These are phyloP conservation scores for Lasaia peninsularis DNA, from an alignment of 1,140 invertebrate species.

Conservation along the genomic window DNA sequence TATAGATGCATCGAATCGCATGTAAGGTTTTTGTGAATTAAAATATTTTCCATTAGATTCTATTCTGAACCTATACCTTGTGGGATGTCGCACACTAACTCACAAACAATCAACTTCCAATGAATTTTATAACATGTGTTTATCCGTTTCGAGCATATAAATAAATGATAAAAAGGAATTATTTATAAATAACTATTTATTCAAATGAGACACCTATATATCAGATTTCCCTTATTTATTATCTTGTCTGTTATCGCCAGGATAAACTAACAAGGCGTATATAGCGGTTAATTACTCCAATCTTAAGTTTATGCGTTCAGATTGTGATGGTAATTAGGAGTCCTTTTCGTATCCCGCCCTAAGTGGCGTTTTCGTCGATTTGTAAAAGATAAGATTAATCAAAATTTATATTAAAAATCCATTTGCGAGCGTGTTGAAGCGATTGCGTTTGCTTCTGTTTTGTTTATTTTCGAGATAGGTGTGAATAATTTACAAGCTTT, in stretches of 20 bases:
- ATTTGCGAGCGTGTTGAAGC: constrained; percentile 37
- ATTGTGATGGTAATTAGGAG: constrained; percentile 65
- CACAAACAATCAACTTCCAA: no score
- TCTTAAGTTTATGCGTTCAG: constrained; percentile 62
- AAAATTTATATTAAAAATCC: constrained; percentile 55
- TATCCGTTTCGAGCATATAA: neutral
- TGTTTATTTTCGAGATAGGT: constrained; percentile 10
- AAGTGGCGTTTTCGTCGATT: constrained; percentile 64
- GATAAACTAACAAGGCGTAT: constrained; percentile 54
- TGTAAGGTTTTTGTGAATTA: no score
- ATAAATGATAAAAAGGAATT: neutral
- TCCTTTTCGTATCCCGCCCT: constrained; percentile 38
- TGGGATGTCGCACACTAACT: no score
- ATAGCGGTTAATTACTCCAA: constrained; percentile 64
- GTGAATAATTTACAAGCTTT: constrained; percentile 9
- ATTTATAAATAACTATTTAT: constrained; percentile 18
- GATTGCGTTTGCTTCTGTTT: constrained; percentile 20
- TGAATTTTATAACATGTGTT: no score
- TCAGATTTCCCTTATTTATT: constrained; percentile 64
- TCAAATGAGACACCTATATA: constrained; percentile 41
- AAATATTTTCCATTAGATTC: no score
- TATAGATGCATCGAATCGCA: no score
- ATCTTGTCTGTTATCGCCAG: constrained; percentile 49
- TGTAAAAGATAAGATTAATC: constrained; percentile 61
- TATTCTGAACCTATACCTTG: no score